phyloP scores from a whole-genome alignment of 2,888 invertebrate genomes.

The Oxycera nigricornis region DNA sequence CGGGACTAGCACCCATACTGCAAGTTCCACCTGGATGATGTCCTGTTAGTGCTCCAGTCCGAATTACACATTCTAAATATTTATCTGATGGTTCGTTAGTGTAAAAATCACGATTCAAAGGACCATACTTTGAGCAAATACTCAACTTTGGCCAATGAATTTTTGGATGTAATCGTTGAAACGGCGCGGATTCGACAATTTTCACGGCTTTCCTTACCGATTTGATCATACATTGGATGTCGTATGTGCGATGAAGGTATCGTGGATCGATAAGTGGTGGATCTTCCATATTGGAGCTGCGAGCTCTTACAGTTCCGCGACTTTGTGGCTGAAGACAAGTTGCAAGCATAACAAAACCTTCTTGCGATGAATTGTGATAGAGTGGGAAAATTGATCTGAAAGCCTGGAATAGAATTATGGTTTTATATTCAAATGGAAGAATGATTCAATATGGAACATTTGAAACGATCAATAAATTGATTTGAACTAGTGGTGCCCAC shows the following conservation, averaged over 20 bases:
- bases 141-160: conserved; percentile 72
- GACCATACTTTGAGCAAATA: conserved; percentile 64
- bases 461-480: too few relatives aligned
- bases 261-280: conserved; percentile 77
- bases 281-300: conserved; percentile 65
- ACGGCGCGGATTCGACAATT: conserved; percentile 64
- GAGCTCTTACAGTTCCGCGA: conserved; percentile 70
- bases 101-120: conserved; percentile 62
- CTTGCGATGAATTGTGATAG: conserved; percentile 68
- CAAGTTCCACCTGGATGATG: conserved; percentile 85
- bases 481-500: too few relatives aligned
- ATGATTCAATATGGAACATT: too few relatives aligned
- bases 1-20: conserved; percentile 67
- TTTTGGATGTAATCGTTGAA: conserved; percentile 68
- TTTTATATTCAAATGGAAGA: background rate
- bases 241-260: conserved; percentile 70
- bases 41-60: conserved; percentile 71
- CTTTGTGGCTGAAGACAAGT: conserved; percentile 75
- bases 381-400: conserved; percentile 73
- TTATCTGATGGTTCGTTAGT: conserved; percentile 61
- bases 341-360: conserved; percentile 73
- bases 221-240: conserved; percentile 69
- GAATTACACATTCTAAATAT: conserved; percentile 71
- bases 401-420: conserved; percentile 60
- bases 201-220: conserved; percentile 69